Evolutionary conservation across 2,888 invertebrate genomes (phyloP), one percentile per base, ranked within the genome.

Genomic region (Caenorhabditis sp.): DNA sequence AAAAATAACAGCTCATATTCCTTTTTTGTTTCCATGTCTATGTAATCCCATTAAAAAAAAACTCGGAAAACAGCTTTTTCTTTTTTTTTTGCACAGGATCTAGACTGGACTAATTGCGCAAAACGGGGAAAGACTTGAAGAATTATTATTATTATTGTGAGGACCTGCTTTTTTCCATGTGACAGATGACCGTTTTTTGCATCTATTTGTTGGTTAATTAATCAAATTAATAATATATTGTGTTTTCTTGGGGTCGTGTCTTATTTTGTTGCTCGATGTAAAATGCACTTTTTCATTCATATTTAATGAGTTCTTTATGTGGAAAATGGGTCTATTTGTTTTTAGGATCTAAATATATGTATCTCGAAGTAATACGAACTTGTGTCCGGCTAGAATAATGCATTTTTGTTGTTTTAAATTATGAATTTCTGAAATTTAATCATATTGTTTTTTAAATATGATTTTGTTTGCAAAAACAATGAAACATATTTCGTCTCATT

Each of bases 41-140:
- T 43, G 43, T 43, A 43, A 43, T 43, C 43, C 43, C 43, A 43
- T 43, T 43, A 43, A 43, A 43, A 52, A 26, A 60, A 62, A 62
- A 38, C 17, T 54, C 53, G 20, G 38, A 65, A 65, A 59, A 65
- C 59, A 65, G 36, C 59, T 53, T 65, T 52, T 65, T 59, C 52
- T 38, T 59, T 59, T 20, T 38, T 26, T 58, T 59, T 26, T 31
- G 43, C 43, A 43, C 43, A 43, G 43, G 43, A 31, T 31, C 43
- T 43, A 10, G 17, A 14, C 43, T 43, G 3, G 17, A 14, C 43
- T 43, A 43, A 43, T 43, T 43, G 43, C 17, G 43, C 43, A 14
- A 43, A 43, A 43, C 43, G 14, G 31, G 31, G 17, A 43, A 14
- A 43, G 43, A 17, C 43, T 43, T 17, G 43, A 17, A 43, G 43